Evolutionary conservation across 1,140 invertebrate species (phyloP).

Genomic region (Lucilia cuprina): DNA sequence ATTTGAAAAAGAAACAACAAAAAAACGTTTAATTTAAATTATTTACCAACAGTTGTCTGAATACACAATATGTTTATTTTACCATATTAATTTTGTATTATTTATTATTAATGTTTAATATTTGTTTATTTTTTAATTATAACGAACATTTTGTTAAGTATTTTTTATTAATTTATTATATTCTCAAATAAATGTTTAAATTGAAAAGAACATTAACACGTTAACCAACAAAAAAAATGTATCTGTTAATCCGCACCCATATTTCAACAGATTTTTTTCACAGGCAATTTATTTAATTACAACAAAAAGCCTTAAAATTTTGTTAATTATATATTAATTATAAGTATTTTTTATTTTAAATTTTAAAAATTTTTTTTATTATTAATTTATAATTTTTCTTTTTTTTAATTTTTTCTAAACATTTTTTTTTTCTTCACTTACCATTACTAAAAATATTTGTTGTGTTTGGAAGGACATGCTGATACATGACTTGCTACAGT

Average conservation of each 20-base stretch:
- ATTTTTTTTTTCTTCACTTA: constrained; percentile 45
- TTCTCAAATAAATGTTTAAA: background rate
- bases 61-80: background rate
- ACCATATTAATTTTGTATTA: background rate
- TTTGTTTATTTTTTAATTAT: background rate
- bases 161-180: background rate
- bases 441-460: constrained; percentile 61
- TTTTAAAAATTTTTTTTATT: background rate
- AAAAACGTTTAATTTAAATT: background rate
- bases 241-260: constrained; percentile 36
- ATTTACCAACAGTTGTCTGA: background rate
- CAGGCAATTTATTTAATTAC: no score
- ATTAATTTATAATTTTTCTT: constrained; percentile 14
- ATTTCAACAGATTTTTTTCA: background rate
- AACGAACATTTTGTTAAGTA: background rate
- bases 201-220: background rate
- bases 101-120: background rate
- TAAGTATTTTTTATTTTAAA: background rate
- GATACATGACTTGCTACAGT: constrained; percentile 63
- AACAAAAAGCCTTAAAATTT: background rate
- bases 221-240: background rate
- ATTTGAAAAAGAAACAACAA: background rate
- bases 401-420: constrained; percentile 11
- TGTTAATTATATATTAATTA: background rate
- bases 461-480: constrained; percentile 63